Evolutionary conservation across 92 coral and sea anemone genomes (phyloP), one percentile per base, ranked within the genome.

Genomic region (Meandrina meandrites): DNA sequence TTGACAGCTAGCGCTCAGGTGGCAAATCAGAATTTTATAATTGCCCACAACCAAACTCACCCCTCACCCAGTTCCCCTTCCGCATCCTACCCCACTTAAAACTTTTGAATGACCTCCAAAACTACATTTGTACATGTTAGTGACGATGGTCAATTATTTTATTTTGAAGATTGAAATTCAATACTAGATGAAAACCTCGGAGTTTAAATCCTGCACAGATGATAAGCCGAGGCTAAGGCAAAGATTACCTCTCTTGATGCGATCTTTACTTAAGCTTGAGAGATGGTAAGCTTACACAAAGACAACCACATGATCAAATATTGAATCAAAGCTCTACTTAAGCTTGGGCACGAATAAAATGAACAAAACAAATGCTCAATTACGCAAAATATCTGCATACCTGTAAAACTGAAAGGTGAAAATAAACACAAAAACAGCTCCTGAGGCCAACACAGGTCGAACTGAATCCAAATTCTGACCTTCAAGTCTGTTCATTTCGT

Each of bases 361-460:
- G 6, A 32, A 21, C 34, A 18, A 9, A 40, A 71, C 21, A 34
- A 17, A 71, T 35, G 9, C 5, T 1, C 0, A 15, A 34, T 28
- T 31, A 32, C 0, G 12, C 53, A 12, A 2, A 27, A 28, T 2
- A 62, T 66, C 24, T 47, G 53, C 93, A 24, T 60, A 94, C 97
- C 97, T 86, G 79, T 82, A 90, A 79, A 92, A 92, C 81, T 94
- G 94, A 75, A 94, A 94, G 34, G 97, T 94, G 74, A 92, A 94
- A 60, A 94, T 77, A 80, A 94, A 85, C 30, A 94, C 81, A 54
- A 87, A 85, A 32, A 94, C 87, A n/a, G 94, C 85, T 22, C 94
- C 94, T 64, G 91, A 92, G 35, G 95, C 94, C 19, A 94, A 80
- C 34, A 85, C 87, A 47, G 94, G 94, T 87, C 93, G 93, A 78